Evolutionary conservation across 2,797 vertebrate species (phyloP), one percentile per base, ranked within the genome.

Genomic region (Neosalanx taihuensis): DNA sequence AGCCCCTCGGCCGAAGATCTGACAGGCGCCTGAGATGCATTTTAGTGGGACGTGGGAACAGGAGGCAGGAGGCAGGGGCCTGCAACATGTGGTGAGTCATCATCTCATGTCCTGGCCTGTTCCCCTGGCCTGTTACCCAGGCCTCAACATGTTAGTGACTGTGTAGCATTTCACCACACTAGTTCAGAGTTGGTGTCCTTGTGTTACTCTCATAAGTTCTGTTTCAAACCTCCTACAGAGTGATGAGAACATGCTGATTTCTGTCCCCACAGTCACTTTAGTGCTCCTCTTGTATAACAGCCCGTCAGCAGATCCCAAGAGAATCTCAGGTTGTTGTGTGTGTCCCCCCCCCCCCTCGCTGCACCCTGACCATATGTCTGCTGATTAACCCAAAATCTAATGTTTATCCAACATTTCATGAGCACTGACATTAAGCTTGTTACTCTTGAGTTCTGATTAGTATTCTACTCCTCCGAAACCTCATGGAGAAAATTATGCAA

Each of bases 11-110:
- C 29, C 18, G 30, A 30, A 58, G 64, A 74, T 89, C 85, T 85
- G 69, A 81, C 66, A 82, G 76, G 76, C 59, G 71, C 57, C 59
- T 61, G 84, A 76, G 72, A 71, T 71, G 67, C 35, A 75, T 81
- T 73, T 73, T 72, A 26, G 64, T 79, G 75, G 41, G 76, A 80
- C 33, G 18, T 71, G 71, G 80, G 75, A 70, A 82, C 79, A 75
- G 72, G 67, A 69, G 75, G 65, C 79, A 75, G 72, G 67, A 69
- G 75, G 65, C 64, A 62, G 46, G 71, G 75, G 76, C 70, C 79
- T 82, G 77, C 73, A 81, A 76, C 78, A 69, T 72, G n/a, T 64
- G 72, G 29, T 3, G 73, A 59, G 23, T 71, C 58, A 26, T 17
- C 61, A 23, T 56, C 30, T 71, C 72, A 53, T 73, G 75, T 84